Evolutionary conservation across 1,140 invertebrate genomes (phyloP), one percentile per base, ranked within the genome.

Genomic region (Zaprionus lachaisei): DNA sequence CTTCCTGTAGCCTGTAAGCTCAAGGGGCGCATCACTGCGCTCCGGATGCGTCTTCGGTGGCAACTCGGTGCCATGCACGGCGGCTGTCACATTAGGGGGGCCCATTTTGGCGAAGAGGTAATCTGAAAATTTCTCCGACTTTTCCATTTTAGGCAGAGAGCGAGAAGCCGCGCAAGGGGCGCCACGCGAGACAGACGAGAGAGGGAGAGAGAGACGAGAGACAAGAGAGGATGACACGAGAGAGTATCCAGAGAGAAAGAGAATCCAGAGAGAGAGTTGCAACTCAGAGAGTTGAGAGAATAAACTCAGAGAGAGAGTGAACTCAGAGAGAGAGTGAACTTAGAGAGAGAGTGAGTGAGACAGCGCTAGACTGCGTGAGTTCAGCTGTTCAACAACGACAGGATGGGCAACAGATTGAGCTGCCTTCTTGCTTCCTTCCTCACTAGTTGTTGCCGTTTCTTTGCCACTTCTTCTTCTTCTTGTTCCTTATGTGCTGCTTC

Each of bases 71-170:
- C 94, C 94, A 92, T 93, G 94, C 84, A 93, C 93, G 72, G 80
- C 91, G 34, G 86, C 86, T 74, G 83, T 81, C 74, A 78, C 79
- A 69, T 94, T 94, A 83, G 94, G 93, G 86, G 94, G 94, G 83
- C 94, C 94, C 95, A 96, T 96, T 94, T 96, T 96, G 92, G 95
- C 95, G 93, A 96, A 96, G 91, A 96, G 94, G 93, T 96, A 96
- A 92, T 96, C 96, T 95, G 95, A 95, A 94, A 95, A 95, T 86
- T 94, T 94, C 92, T 93, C 94, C 92, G 94, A 91, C 93, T 94
- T 94, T 86, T 93, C 93, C 93, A 93, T 93, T 77, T 76, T 87
- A 56, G 38, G 69, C 3, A 26, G 58, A 44, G 26, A 71, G 41
- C 58, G 70, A 26, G 44, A 20, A 17, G 17, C 31, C 31, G 31